A percentile compares a stretch with the other conserved stretches of the same genome.
These are phyloP conservation scores for Cynocephalus volans DNA, from an alignment of 2,113 vertebrate genomes.

Conservation along the genomic window DNA sequence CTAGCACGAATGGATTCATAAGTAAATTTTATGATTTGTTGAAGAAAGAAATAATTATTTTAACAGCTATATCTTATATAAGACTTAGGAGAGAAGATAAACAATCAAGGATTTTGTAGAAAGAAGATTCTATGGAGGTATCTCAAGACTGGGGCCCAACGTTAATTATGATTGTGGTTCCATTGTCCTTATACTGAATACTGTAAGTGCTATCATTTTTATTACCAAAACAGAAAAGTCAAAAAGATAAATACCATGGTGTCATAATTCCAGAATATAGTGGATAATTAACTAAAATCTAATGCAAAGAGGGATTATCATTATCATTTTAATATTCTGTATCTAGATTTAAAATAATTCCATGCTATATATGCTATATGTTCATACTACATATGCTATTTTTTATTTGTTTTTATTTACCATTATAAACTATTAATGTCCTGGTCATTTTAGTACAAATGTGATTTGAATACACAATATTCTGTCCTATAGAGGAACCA, in stretches of 20 bases:
- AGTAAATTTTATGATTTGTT: background rate
- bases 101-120: background rate
- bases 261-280: background rate
- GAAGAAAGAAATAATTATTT: background rate
- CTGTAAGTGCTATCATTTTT: background rate
- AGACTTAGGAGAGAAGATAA: background rate
- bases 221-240: background rate
- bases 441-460: background rate
- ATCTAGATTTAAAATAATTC: background rate
- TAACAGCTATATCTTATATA: background rate
- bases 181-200: background rate
- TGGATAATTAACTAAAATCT: background rate
- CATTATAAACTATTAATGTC: background rate
- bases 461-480: background rate
- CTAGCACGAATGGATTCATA: background rate
- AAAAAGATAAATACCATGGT: background rate
- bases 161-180: background rate
- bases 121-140: background rate
- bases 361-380: background rate
- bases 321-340: background rate
- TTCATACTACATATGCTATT: background rate
- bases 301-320: background rate
- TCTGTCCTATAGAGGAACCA: background rate
- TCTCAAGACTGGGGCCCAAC: background rate
- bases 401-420: background rate